Percentiles rank a stretch among this genome's conserved stretches.
These are phyloP conservation scores for Ips nitidus DNA, from an alignment of 1,140 invertebrate species.

Conservation along the genomic window DNA sequence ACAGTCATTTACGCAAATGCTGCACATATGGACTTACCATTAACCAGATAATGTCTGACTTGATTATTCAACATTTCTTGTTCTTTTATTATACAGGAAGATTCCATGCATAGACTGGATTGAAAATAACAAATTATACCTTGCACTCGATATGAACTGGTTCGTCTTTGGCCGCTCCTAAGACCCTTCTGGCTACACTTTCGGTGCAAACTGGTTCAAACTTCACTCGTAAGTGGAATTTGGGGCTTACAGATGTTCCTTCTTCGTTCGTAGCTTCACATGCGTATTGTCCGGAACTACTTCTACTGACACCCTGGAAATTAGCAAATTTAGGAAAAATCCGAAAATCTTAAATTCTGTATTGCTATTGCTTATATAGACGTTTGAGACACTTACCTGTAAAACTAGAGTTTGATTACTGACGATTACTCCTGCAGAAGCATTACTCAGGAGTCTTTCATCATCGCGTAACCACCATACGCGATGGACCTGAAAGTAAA, in stretches of 20 bases:
- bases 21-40: no score
- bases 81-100: no score
- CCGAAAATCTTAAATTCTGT: background rate
- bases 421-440: constrained; percentile 50
- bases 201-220: constrained; percentile 57
- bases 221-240: constrained; percentile 50
- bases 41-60: no score
- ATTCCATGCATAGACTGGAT: no score
- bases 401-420: constrained; percentile 52
- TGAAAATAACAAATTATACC: constrained; percentile 34
- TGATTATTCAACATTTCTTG: no score
- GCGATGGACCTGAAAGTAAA: constrained; percentile 46
- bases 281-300: constrained; percentile 56
- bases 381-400: constrained; percentile 40
- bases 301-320: constrained; percentile 53
- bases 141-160: constrained; percentile 59
- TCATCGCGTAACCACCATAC: constrained; percentile 51
- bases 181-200: constrained; percentile 54
- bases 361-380: background rate
- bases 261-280: constrained; percentile 58
- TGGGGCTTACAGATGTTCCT: constrained; percentile 50
- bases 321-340: background rate
- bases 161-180: constrained; percentile 62
- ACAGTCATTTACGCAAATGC: no score
- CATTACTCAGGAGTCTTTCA: constrained; percentile 49